A percentile compares a stretch with the other conserved stretches of the same genome.
phyloP scores from a whole-genome alignment of 2,113 vertebrate species.

The Speoplatyrhinus poulsoni region DNA sequence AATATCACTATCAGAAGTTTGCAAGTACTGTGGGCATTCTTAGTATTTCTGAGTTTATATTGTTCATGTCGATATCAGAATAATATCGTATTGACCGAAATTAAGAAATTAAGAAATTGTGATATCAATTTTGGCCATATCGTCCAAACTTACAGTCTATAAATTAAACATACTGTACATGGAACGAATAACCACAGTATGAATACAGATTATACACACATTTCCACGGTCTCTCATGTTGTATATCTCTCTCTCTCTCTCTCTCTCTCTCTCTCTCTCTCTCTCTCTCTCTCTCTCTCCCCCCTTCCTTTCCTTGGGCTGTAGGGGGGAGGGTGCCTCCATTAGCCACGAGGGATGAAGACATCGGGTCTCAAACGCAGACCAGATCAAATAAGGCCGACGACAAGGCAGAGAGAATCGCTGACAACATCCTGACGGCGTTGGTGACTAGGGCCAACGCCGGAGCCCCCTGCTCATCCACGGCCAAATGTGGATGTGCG shows the following conservation, averaged over 20 bases:
- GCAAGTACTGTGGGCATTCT: neutral
- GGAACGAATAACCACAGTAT: no score
- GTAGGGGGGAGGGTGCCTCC: constrained; percentile 50
- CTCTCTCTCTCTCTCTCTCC: neutral
- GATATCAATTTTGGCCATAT: no score
- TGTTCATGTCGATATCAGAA: neutral
- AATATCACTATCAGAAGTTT: no score
- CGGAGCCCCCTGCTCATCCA: constrained; percentile 64
- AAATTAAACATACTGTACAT: no score
- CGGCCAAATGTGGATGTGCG: no score
- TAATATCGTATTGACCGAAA: neutral
- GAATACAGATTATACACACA: no score
- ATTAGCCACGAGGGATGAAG: constrained; percentile 51
- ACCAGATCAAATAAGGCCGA: constrained; percentile 78
- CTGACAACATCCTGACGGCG: constrained; percentile 83
- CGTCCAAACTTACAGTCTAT: no score
- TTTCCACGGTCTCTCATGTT: neutral
- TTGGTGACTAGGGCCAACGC: constrained; percentile 70
- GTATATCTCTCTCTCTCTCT: constrained; percentile 4
- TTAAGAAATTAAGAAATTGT: no score
- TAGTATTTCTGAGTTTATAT: neutral
- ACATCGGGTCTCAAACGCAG: constrained; percentile 56
- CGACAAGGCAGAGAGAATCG: constrained; percentile 81
- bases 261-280: constrained; percentile 3
- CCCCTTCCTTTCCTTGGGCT: constrained; percentile 22